phyloP scores from a whole-genome alignment of 2,888 invertebrate species.

The Lottia scabra region DNA sequence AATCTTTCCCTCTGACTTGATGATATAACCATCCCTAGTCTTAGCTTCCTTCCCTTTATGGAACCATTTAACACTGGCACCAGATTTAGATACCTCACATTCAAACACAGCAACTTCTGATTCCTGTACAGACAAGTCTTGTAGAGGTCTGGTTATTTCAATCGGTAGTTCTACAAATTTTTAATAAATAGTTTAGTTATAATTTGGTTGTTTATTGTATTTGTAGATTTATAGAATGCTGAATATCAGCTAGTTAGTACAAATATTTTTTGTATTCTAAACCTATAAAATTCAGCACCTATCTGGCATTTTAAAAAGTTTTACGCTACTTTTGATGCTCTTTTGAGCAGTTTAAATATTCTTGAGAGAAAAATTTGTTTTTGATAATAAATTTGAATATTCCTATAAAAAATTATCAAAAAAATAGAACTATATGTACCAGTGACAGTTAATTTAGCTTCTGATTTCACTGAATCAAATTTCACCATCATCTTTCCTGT shows the following conservation, averaged over 20 bases:
- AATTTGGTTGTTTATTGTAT: no score
- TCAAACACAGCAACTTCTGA: conserved; percentile 79
- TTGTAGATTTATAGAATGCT: no score
- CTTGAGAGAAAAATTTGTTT: neutral
- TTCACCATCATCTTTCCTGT: conserved; percentile 64
- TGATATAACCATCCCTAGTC: conserved; percentile 82
- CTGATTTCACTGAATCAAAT: conserved; percentile 37
- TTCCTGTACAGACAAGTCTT: conserved; percentile 33
- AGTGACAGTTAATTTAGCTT: neutral
- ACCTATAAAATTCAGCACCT: no score
- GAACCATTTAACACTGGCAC: conserved; percentile 93
- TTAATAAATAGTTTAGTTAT: neutral
- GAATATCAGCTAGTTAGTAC: no score
- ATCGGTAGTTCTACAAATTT: conserved; percentile 35
- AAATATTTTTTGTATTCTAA: no score
- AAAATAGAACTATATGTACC: neutral
- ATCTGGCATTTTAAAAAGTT: no score
- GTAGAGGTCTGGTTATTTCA: conserved; percentile 32
- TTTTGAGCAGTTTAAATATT: no score
- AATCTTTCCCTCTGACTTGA: conserved; percentile 80
- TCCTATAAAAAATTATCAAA: no score
- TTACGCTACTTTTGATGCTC: no score
- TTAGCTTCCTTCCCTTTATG: conserved; percentile 81
- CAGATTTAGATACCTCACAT: conserved; percentile 92
- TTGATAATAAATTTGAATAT: no score